Conservation (phyloP, 2,113 vertebrate species). For the human (Homo sapiens) region GRCh38 chr9:119264001-119264500, state of each 20-base stretch:
- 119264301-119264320: conserved; percentile 36
- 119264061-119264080: conserved; percentile 51
- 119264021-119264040: not conserved
- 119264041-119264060: conserved; percentile 43
- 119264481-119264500: not conserved
- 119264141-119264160: conserved; percentile 58
- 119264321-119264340: not conserved
- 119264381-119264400: not conserved
- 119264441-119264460: not conserved
- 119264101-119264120: conserved; percentile 61
- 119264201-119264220: conserved; percentile 39
- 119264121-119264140: not conserved
- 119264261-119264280: not conserved
- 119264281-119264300: conserved; percentile 36
- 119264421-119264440: not conserved
- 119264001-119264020: not conserved
- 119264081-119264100: conserved; percentile 40
- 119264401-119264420: not conserved
- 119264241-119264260: conserved; percentile 21
- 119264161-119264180: conserved; percentile 53
- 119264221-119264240: conserved; percentile 25
- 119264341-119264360: not conserved
- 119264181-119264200: conserved; percentile 59
- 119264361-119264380: not conserved
- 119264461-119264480: not conserved